Base-by-base conservation (phyloP, 2,888 invertebrate genomes). In the Beris chalybata region DNA sequence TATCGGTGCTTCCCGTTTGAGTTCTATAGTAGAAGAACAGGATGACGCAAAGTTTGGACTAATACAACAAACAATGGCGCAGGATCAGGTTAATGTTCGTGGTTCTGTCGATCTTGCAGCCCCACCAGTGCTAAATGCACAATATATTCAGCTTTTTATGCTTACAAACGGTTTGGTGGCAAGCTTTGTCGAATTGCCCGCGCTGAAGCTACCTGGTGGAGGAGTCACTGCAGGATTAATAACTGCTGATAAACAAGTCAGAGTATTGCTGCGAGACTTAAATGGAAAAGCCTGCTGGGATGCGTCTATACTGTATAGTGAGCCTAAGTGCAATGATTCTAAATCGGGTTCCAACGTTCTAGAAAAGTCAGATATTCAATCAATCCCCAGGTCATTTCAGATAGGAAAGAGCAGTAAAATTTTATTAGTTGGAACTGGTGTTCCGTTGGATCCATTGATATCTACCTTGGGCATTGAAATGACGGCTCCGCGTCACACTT, bases 231-330 rank as follows among this genome's bases (percentile, higher is more conserved):
- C 87, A 74, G 93, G 92, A 11, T 80, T 94, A 44, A 85, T 89
- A 63, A 92, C 92, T 0, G 91, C 92, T 5, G 88, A 89, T 72
- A 90, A 90, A 56, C 91, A 91, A 84, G 93, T 93, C 65, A 85
- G 97, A 44, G 89, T 97, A 29, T 82, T 97, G 12, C 82, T 97
- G 68, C 85, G 97, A 7, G 96, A 97, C 82, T 84, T 96, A 65
- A 91, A 93, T 38, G 97, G 97, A 57, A 97, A 97, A 82, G 92
- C 93, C 58, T 93, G 94, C 74, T 97, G 97, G 97, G 97, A 97
- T 81, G 93, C 93, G 47, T 92, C 95, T 0, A 91, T 95, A 67
- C 83, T 97, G 0, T 93, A 93, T 80, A 88, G 90, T 76, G 89
- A 90, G 74, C 91, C 92, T 0, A 83, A 84, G 2, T 75, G 76